phyloP scores from a whole-genome alignment of 2,888 invertebrate genomes.

The Hofmannophila pseudospretella region DNA sequence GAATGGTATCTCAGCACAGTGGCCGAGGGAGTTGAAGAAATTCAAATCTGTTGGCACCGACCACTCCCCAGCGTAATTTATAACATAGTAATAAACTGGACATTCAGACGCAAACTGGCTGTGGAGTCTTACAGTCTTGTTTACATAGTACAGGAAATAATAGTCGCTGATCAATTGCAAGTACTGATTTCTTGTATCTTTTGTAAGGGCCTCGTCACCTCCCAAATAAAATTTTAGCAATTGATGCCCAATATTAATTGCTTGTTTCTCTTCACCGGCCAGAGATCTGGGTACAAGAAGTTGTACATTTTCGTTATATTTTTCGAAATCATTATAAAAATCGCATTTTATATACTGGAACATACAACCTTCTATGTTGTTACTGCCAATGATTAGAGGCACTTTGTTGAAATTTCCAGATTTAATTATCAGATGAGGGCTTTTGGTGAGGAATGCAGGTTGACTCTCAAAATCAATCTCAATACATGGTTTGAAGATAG shows the following conservation, averaged over 20 bases:
- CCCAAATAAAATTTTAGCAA: constrained; percentile 57
- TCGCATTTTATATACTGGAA: constrained; percentile 39
- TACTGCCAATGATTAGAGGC: constrained; percentile 63
- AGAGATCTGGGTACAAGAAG: constrained; percentile 53
- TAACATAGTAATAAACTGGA: constrained; percentile 59
- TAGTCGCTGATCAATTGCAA: constrained; percentile 61
- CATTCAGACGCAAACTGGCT: constrained; percentile 43
- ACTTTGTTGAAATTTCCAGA: constrained; percentile 63
- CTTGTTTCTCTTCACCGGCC: constrained; percentile 33
- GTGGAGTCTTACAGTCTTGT: constrained; percentile 57
- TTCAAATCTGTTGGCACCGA: constrained; percentile 36
- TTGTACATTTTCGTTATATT: constrained; percentile 44
- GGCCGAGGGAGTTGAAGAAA: constrained; percentile 50
- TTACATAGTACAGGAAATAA: constrained; percentile 58
- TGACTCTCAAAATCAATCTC: constrained; percentile 65
- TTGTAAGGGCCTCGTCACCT: constrained; percentile 41
- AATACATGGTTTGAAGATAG: constrained; percentile 59
- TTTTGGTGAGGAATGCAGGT: constrained; percentile 57
- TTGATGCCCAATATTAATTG: constrained; percentile 48
- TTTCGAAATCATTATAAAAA: constrained; percentile 50
- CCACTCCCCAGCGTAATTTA: constrained; percentile 59
- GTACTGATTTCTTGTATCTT: constrained; percentile 53
- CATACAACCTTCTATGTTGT: constrained; percentile 51
- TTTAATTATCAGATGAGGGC: constrained; percentile 52
- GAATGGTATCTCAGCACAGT: constrained; percentile 58